Conservation (phyloP, 2,888 invertebrate species). For the Cataglyphis cursor region DNA sequence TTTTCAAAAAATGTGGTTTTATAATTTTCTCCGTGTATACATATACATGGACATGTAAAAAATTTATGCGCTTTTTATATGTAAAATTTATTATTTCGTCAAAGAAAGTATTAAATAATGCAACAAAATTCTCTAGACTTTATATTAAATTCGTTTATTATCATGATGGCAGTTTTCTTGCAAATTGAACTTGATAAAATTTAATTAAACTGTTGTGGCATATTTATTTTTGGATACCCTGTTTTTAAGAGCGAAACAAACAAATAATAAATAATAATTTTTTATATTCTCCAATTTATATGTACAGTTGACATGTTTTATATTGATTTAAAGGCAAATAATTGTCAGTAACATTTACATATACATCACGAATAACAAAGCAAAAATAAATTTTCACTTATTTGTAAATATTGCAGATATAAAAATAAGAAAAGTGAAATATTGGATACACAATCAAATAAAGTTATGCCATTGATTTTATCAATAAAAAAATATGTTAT, state of each 20-base stretch:
- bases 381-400: slow-evolving; percentile 17
- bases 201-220: slow-evolving; percentile 58
- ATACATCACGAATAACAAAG: not conserved
- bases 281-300: slow-evolving; percentile 64
- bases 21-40: slow-evolving; percentile 48
- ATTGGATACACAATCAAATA: slow-evolving; percentile 9
- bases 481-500: slow-evolving; percentile 9
- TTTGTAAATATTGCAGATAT: slow-evolving; percentile 15
- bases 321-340: slow-evolving; percentile 25
- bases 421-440: slow-evolving; percentile 8
- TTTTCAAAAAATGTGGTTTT: slow-evolving; percentile 58
- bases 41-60: slow-evolving; percentile 22
- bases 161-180: slow-evolving; percentile 61
- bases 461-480: slow-evolving; percentile 8
- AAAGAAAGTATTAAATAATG: slow-evolving; percentile 64
- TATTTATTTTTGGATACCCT: slow-evolving; percentile 66
- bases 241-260: slow-evolving; percentile 50
- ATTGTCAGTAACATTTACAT: slow-evolving; percentile 19
- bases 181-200: slow-evolving; percentile 69
- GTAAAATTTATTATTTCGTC: slow-evolving; percentile 65
- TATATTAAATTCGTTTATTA: slow-evolving; percentile 55
- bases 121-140: slow-evolving; percentile 22
- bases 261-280: slow-evolving; percentile 65
- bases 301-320: slow-evolving; percentile 15
- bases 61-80: slow-evolving; percentile 58